Evolutionary conservation across 2,113 vertebrate species (phyloP), one percentile per base, ranked within the genome.

Genomic region (Parus major): DNA sequence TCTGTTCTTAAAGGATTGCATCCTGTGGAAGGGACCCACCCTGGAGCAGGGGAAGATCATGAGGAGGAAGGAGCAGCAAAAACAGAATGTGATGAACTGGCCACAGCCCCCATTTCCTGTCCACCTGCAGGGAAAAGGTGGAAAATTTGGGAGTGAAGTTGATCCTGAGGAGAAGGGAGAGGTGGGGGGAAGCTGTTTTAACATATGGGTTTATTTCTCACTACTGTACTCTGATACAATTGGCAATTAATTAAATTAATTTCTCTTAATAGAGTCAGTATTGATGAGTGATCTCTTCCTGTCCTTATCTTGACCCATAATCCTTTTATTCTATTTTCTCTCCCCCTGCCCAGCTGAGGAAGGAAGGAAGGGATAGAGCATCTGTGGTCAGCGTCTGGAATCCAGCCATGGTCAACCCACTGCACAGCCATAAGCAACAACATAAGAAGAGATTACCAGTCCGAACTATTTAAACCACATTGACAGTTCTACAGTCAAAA

Each of bases 11-110:
- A 52, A 42, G 60, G 16, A 42, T 25, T 61, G 28, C 29, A 56
- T 17, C 5, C 6, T 1, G 1, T 47, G 47, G 18, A 61, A 66
- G 4, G 3, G 17, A 47, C 19, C 3, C 31, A 31, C 7, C 3
- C 4, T 47, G 23, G 16, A 63, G 39, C 29, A 65, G 13, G 4
- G 5, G 12, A 49, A 60, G 41, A 71, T 6, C 3, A 4, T n/a
- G 39, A 53, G 4, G 21, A 63, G 20, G 39, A 78, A 53, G 18
- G 18, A 69, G 24, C 4, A 10, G 18, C 20, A 78, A 36, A 57
- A n/a, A 14, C 17, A 57, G 7, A 0, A 3, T 33, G 9, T 76
- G 14, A 59, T 59, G 27, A 59, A 64, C 23, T 35, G 55, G 15
- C 9, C 3, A 2, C 11, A 79, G 12, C 19, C 12, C 8, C 33